These are phyloP conservation scores for Trypoxylon attenuatum DNA, from an alignment of 2,888 invertebrate genomes.

Conservation along the genomic window DNA sequence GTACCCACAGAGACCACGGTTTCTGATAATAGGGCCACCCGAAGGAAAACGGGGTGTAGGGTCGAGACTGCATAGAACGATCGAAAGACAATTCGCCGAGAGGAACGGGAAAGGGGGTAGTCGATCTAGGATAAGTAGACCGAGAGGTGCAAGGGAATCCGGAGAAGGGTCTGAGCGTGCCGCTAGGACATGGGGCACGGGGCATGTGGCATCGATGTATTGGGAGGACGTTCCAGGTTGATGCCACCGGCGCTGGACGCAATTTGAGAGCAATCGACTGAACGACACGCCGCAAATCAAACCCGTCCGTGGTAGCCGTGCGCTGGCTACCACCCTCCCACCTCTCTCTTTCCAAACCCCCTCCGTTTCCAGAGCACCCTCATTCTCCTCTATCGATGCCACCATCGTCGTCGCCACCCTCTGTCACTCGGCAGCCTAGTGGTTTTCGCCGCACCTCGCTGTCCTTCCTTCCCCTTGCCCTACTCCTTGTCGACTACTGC, in stretches of 20 bases:
- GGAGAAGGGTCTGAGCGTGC: background rate
- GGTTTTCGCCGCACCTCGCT: slow-evolving; percentile 26
- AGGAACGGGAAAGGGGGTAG: background rate
- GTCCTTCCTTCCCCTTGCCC: slow-evolving; percentile 47
- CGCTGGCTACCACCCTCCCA: slow-evolving; percentile 25
- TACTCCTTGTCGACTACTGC: slow-evolving; percentile 43
- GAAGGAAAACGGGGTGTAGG: background rate
- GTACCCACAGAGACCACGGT: too few species aligned
- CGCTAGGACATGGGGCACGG: background rate
- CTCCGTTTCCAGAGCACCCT: slow-evolving; percentile 8
- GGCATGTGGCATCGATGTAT: slow-evolving; percentile 35
- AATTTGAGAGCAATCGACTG: slow-evolving; percentile 73
- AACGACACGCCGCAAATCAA: slow-evolving; percentile 74
- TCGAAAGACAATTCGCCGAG: background rate
- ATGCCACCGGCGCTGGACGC: slow-evolving; percentile 64
- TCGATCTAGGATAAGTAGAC: too few species aligned
- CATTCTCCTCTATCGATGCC: slow-evolving; percentile 1
- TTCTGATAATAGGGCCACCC: too few species aligned
- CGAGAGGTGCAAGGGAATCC: background rate
- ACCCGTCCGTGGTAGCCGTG: slow-evolving; percentile 58
- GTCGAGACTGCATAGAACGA: background rate
- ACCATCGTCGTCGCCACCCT: slow-evolving; percentile 11
- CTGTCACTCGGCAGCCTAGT: slow-evolving; percentile 3
- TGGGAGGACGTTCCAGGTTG: slow-evolving; percentile 53
- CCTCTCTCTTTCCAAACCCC: slow-evolving; percentile 7